Conservation (phyloP, 2,888 invertebrate species). For the Neoaliturus tenellus region DNA sequence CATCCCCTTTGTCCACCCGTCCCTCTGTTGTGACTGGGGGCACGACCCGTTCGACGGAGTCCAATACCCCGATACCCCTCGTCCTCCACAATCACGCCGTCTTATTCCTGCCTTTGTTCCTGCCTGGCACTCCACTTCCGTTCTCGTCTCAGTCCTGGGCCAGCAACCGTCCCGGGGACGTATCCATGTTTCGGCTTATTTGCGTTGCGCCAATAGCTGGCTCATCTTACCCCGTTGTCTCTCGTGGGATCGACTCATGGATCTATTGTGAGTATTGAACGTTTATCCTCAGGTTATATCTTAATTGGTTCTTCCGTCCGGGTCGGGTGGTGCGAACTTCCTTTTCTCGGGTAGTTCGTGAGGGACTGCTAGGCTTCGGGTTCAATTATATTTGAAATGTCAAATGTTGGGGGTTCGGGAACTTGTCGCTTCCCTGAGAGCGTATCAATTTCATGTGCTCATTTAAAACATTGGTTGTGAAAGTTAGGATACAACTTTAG, state of each 20-base stretch:
- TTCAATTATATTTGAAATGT: background rate
- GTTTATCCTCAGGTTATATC: background rate
- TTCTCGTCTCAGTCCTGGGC: background rate
- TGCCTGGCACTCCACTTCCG: slow-evolving; percentile 26
- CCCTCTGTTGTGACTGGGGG: slow-evolving; percentile 22
- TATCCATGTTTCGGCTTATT: slow-evolving; percentile 35
- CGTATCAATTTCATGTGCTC: too few species aligned
- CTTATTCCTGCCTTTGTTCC: slow-evolving; percentile 36
- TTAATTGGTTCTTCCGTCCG: slow-evolving; percentile 36
- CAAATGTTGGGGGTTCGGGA: too few species aligned
- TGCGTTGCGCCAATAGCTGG: slow-evolving; percentile 19
- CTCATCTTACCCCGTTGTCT: slow-evolving; percentile 12
- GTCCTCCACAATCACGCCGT: slow-evolving; percentile 39
- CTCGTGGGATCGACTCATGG: background rate
- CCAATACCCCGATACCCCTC: too few species aligned
- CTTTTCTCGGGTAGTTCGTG: background rate
- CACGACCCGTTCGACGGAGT: slow-evolving; percentile 21
- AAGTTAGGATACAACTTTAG: too few species aligned
- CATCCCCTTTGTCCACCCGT: background rate
- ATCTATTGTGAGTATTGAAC: slow-evolving; percentile 11
- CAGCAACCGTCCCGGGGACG: slow-evolving; percentile 3
- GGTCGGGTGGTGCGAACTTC: slow-evolving; percentile 3
- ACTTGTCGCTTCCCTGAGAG: too few species aligned
- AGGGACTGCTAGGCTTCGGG: background rate
- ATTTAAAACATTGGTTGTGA: too few species aligned